Percentiles rank a stretch among this genome's conserved stretches.
These are phyloP conservation scores for Tenthredo scrophulariae DNA, from an alignment of 2,888 invertebrate species.

Conservation along the genomic window DNA sequence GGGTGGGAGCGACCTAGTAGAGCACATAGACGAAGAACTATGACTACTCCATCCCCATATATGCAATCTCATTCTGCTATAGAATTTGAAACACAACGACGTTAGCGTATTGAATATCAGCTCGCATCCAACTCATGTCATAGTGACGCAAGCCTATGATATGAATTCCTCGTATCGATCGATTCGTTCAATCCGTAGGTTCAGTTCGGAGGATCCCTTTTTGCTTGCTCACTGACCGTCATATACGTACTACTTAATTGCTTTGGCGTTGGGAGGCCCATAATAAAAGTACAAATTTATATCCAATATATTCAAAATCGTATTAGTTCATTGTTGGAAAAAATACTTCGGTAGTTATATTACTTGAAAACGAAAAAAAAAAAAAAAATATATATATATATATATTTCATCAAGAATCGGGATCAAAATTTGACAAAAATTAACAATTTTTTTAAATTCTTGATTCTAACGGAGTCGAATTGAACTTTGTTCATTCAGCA, in stretches of 20 bases:
- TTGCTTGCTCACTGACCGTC: constrained; percentile 16
- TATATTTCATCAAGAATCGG: neutral
- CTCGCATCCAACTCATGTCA: constrained; percentile 32
- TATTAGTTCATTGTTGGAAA: neutral
- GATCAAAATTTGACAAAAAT: neutral
- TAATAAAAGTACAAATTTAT: neutral
- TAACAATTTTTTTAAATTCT: neutral
- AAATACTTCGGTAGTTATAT: neutral
- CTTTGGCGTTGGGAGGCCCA: neutral
- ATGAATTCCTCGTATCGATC: constrained; percentile 29
- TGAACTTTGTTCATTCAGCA: neutral
- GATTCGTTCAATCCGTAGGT: neutral
- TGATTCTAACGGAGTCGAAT: neutral
- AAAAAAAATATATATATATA: too few species aligned
- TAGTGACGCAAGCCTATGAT: constrained; percentile 2
- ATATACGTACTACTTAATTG: constrained; percentile 28
- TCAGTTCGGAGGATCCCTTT: neutral
- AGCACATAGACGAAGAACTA: neutral
- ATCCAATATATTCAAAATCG: neutral
- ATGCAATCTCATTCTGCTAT: neutral
- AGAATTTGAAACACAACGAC: constrained; percentile 15
- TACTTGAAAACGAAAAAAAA: neutral
- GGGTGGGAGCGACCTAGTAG: neutral
- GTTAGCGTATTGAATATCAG: constrained; percentile 14
- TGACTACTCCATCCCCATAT: neutral